phyloP scores from a whole-genome alignment of 2,113 vertebrate species.

The Rhinichthys klamathensis region DNA sequence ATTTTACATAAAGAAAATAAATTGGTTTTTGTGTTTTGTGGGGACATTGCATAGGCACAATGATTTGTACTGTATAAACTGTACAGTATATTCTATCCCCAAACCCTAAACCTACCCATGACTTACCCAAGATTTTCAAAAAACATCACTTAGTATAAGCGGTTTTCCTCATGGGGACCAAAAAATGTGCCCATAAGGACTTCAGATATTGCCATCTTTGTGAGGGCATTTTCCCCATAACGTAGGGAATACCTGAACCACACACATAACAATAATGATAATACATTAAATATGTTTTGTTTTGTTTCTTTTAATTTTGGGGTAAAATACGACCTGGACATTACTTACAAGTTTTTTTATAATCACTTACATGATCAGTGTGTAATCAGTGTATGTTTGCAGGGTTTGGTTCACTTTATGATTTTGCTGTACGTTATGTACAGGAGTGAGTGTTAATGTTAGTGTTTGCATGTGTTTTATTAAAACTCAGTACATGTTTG shows the following conservation, averaged over 20 bases:
- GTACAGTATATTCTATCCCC: too few relatives aligned
- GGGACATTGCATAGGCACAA: too few relatives aligned
- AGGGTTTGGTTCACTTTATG: neutral
- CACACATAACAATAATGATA: neutral
- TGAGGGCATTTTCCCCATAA: too few relatives aligned
- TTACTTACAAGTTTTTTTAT: neutral
- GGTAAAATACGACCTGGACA: neutral
- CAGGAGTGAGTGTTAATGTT: neutral
- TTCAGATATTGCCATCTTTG: too few relatives aligned
- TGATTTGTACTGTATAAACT: too few relatives aligned
- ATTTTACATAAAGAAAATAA: neutral
- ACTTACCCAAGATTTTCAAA: too few relatives aligned
- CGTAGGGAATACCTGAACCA: too few relatives aligned
- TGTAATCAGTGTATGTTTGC: neutral
- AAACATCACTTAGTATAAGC: too few relatives aligned
- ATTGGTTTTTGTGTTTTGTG: too few relatives aligned
- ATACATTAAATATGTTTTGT: neutral
- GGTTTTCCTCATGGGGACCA: too few relatives aligned
- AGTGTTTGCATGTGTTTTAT: conserved; percentile 24
- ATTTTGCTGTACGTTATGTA: conserved; percentile 16
- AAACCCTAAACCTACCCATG: too few relatives aligned
- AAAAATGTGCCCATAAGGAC: too few relatives aligned
- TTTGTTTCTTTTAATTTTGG: neutral
- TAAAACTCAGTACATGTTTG: neutral
- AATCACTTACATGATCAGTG: neutral